Conservation (phyloP, 2,113 vertebrate genomes). For the Martes martes region DNA sequence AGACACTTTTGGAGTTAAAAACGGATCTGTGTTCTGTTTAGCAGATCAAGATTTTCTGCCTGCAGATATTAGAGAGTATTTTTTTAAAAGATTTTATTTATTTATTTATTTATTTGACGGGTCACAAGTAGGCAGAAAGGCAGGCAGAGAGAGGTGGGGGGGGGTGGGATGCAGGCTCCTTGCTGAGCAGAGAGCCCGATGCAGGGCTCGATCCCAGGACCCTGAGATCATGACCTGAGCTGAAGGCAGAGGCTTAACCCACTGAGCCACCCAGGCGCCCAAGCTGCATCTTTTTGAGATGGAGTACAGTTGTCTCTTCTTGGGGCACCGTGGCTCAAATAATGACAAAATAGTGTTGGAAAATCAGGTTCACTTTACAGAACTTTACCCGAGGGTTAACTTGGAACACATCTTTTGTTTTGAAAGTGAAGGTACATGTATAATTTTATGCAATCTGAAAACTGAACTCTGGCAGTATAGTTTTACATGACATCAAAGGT, state of each 20-base stretch:
- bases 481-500: constrained; percentile 59
- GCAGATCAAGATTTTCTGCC: constrained; percentile 2
- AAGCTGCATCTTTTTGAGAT: constrained; percentile 36
- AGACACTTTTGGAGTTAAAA: constrained; percentile 9
- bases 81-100: not conserved
- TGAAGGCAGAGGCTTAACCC: no score
- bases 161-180: no score
- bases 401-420: constrained; percentile 32
- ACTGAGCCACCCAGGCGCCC: no score
- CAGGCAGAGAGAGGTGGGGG: no score
- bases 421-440: constrained; percentile 38
- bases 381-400: constrained; percentile 39
- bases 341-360: constrained; percentile 46
- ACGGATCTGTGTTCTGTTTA: constrained; percentile 27
- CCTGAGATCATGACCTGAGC: no score
- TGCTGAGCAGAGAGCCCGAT: no score
- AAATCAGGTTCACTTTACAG: constrained; percentile 44
- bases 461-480: constrained; percentile 27
- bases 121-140: no score
- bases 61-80: not conserved
- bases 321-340: not conserved
- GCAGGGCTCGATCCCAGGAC: no score
- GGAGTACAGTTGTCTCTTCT: constrained; percentile 30
- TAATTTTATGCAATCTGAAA: constrained; percentile 42
- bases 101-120: no score